Evolutionary conservation across 2,888 invertebrate genomes (phyloP).

Genomic region (Bruchidius siliquastri): DNA sequence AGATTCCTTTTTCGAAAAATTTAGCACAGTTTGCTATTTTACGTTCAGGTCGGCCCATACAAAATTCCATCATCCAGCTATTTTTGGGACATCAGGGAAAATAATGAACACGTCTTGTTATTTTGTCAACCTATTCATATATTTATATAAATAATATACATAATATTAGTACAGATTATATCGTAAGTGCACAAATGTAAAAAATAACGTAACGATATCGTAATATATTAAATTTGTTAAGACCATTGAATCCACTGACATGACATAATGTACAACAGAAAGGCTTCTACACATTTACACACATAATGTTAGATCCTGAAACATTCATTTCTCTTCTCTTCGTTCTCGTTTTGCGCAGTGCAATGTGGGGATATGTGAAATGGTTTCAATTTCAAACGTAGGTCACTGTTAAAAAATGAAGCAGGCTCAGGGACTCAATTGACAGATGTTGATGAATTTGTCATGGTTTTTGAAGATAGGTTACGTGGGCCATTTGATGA

Average conservation of each 20-base stretch:
- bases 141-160: conserved; percentile 38
- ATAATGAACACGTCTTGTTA: conserved; percentile 5
- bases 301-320: conserved; percentile 20
- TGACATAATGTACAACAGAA: conserved; percentile 19
- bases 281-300: conserved; percentile 28
- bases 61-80: too few species aligned
- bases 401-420: too few species aligned
- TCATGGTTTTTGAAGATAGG: too few species aligned
- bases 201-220: conserved; percentile 23
- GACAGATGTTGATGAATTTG: too few species aligned
- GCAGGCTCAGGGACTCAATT: too few species aligned
- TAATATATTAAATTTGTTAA: conserved; percentile 18
- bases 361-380: too few species aligned
- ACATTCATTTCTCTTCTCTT: conserved; percentile 8
- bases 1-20: too few species aligned
- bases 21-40: too few species aligned
- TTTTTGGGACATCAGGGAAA: too few species aligned
- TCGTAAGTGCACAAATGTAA: conserved; percentile 30
- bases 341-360: neutral
- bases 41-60: too few species aligned
- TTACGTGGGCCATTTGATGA: too few species aligned
- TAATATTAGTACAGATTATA: conserved; percentile 34
- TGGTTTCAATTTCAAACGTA: neutral
- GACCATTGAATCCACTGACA: conserved; percentile 17
- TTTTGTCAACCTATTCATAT: conserved; percentile 33